Conservation (phyloP, 2,888 invertebrate genomes). For the Amitus sp. region DNA sequence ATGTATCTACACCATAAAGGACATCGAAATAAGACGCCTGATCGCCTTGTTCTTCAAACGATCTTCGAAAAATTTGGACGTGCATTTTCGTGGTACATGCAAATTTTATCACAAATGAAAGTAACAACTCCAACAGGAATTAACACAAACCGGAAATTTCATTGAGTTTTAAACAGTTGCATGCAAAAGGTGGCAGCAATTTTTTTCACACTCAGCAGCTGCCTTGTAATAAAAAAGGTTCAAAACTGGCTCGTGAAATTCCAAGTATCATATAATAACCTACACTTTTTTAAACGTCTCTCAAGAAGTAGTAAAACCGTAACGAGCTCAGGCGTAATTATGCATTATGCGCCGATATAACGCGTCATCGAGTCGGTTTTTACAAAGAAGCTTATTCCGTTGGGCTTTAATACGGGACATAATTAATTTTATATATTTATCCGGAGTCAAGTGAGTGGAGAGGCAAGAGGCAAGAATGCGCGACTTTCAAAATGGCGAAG, state of each 20-base stretch:
- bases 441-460: neutral
- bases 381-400: neutral
- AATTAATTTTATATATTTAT: slow-evolving; percentile 10
- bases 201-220: too few species aligned
- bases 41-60: slow-evolving; percentile 11
- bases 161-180: neutral
- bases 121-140: too few species aligned
- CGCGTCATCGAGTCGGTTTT: neutral
- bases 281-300: neutral
- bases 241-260: neutral
- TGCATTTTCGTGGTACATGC: too few species aligned
- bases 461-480: slow-evolving; percentile 9
- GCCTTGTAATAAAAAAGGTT: too few species aligned
- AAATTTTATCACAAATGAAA: too few species aligned
- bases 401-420: neutral
- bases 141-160: too few species aligned
- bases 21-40: slow-evolving; percentile 27
- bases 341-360: slow-evolving; percentile 4
- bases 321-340: slow-evolving; percentile 4
- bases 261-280: too few species aligned
- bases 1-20: slow-evolving; percentile 27
- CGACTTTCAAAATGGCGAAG: slow-evolving; percentile 10
- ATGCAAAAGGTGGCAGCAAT: neutral
- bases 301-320: neutral
- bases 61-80: too few species aligned